Base-by-base conservation (phyloP, 2,797 vertebrate species). In the Falco concolor region DNA sequence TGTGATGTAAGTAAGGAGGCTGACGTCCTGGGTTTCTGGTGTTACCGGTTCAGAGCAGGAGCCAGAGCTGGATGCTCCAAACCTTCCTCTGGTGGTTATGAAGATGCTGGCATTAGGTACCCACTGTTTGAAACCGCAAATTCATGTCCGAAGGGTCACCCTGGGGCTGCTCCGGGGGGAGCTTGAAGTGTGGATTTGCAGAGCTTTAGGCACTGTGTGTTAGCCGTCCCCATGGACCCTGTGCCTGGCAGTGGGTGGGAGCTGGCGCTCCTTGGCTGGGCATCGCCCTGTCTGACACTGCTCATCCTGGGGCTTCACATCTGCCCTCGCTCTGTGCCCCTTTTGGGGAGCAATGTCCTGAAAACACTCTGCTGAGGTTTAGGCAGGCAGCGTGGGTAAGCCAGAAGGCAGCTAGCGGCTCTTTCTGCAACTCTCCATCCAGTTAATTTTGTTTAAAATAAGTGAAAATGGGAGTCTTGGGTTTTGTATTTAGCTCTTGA, bases 161-260 rank as follows among this genome's bases (percentile, higher is more conserved):
- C 20, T 13, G 32, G 19, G 30, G n/a, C 65, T 91, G 74, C 53
- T 53, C 10, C 53, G 21, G 57, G 12, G 9, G 12, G 61, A 81
- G 65, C 68, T 86, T 70, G 44, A 52, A 59, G 42, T 34, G 44
- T 40, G 80, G 59, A 56, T 90, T 82, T 54, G 3, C 11, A 63
- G 79, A 57, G 65, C 24, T 59, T 28, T 53, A n/a, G 64, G 23
- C 28, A 63, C 34, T 42, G 38, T 21, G 44, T 28, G 47, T 3
- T 32, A 9, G 16, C 13, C 32, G 60, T 47, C 9, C 44, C 56
- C 45, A 10, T 7, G 3, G 5, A 2, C 10, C 49, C 65, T 21
- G 0, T 44, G 7, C 14, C 23, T 50, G 0, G 2, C 0, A 8
- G 9, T 0, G 1, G 34, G 0, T 1, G 25, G 34, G 38, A 45